A percentile compares a stretch with the other conserved stretches of the same genome.
Conservation (phyloP, 2,888 invertebrate species). For the Meghimatium bilineatum region DNA sequence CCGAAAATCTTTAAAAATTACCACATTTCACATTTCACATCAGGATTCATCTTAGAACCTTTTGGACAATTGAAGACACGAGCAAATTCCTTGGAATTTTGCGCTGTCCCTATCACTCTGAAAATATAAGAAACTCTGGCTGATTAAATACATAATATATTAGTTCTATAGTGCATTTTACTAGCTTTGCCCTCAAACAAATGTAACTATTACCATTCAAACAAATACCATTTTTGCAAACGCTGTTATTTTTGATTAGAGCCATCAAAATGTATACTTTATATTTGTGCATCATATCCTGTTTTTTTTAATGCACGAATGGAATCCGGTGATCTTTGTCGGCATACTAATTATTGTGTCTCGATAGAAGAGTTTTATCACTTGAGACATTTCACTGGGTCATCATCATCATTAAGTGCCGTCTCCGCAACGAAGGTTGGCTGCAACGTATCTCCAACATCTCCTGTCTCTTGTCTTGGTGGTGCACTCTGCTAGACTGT, state of each 20-base stretch:
- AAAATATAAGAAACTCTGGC: background rate
- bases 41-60: constrained; percentile 28
- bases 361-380: background rate
- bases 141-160: background rate
- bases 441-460: too few species aligned
- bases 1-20: too few species aligned
- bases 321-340: too few species aligned
- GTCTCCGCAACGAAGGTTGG: too few species aligned
- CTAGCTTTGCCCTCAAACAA: too few species aligned
- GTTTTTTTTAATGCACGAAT: too few species aligned
- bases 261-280: too few species aligned
- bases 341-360: too few species aligned
- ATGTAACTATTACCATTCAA: background rate
- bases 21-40: constrained; percentile 19
- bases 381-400: background rate
- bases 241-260: background rate
- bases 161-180: background rate
- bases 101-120: constrained; percentile 20
- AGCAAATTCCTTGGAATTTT: constrained; percentile 20
- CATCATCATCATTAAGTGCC: too few species aligned
- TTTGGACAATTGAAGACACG: constrained; percentile 6
- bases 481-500: too few species aligned
- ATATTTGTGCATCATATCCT: too few species aligned
- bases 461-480: too few species aligned
- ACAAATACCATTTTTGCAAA: background rate